These are phyloP conservation scores for Xenentodon cancila DNA, from an alignment of 2,797 vertebrate genomes.

Conservation along the genomic window DNA sequence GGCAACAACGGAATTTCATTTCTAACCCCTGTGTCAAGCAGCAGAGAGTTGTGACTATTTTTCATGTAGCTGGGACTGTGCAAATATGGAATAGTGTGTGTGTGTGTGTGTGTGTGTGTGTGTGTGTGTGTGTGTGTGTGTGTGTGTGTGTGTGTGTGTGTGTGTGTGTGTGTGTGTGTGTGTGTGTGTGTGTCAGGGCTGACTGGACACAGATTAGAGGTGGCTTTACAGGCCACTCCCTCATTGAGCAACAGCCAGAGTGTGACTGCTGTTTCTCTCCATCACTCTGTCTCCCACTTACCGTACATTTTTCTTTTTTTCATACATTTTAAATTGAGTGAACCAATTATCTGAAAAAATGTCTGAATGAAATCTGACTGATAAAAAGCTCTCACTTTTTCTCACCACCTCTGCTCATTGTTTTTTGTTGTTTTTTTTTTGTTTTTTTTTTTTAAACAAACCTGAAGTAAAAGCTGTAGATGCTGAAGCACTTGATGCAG, in stretches of 20 bases:
- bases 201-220: constrained; percentile 80
- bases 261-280: constrained; percentile 76
- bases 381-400: too few relatives aligned
- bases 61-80: constrained; percentile 64
- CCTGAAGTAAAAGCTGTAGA: too few relatives aligned
- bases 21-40: constrained; percentile 72
- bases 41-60: constrained; percentile 71
- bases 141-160: constrained; percentile 23
- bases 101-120: constrained; percentile 34
- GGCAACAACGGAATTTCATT: constrained; percentile 72
- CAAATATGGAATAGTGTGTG: constrained; percentile 35
- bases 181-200: constrained; percentile 66
- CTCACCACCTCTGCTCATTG: too few relatives aligned
- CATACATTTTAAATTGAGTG: neutral
- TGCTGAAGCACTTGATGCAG: too few relatives aligned
- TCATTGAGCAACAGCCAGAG: constrained; percentile 80
- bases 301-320: constrained; percentile 7
- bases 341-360: too few relatives aligned
- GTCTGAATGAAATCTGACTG: too few relatives aligned
- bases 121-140: too few relatives aligned
- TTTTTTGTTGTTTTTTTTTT: too few relatives aligned
- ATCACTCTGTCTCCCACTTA: constrained; percentile 55
- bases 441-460: too few relatives aligned
- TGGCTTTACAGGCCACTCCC: constrained; percentile 71
- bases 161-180: constrained; percentile 44